These are phyloP conservation scores for Tinea trinotella DNA, from an alignment of 2,888 invertebrate genomes.

Conservation along the genomic window DNA sequence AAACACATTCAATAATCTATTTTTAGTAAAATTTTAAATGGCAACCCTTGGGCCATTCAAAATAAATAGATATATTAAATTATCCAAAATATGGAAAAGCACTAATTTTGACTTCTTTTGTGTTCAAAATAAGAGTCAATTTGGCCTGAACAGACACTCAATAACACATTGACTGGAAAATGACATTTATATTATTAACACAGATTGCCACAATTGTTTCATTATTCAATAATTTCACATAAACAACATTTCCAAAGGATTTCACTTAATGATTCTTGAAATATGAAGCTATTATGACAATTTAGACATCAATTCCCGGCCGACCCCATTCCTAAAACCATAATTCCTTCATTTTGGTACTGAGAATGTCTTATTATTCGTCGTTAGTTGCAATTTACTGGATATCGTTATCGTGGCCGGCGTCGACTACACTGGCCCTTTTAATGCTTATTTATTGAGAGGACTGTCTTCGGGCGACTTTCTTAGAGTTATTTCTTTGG, in stretches of 20 bases:
- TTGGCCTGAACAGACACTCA: not conserved
- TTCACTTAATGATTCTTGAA: slow-evolving; percentile 27
- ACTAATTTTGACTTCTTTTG: too few relatives aligned
- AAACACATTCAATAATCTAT: too few relatives aligned
- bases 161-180: not conserved
- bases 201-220: not conserved
- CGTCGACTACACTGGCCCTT: slow-evolving; percentile 36
- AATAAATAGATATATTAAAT: too few relatives aligned
- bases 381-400: slow-evolving; percentile 35
- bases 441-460: slow-evolving; percentile 70
- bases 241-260: not conserved
- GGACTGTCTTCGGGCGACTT: slow-evolving; percentile 39
- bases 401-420: slow-evolving; percentile 42
- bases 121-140: too few relatives aligned
- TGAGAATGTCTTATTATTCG: slow-evolving; percentile 18
- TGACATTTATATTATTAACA: not conserved
- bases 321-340: slow-evolving; percentile 24
- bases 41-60: too few relatives aligned
- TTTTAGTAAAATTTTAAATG: too few relatives aligned
- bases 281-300: slow-evolving; percentile 50
- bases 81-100: too few relatives aligned
- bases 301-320: slow-evolving; percentile 46
- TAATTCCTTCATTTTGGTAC: slow-evolving; percentile 26
- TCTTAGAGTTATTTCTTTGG: slow-evolving; percentile 41
- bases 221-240: slow-evolving; percentile 5